Evolutionary conservation across 2,797 vertebrate genomes (phyloP).

Genomic region (Galagoides demidoff): DNA sequence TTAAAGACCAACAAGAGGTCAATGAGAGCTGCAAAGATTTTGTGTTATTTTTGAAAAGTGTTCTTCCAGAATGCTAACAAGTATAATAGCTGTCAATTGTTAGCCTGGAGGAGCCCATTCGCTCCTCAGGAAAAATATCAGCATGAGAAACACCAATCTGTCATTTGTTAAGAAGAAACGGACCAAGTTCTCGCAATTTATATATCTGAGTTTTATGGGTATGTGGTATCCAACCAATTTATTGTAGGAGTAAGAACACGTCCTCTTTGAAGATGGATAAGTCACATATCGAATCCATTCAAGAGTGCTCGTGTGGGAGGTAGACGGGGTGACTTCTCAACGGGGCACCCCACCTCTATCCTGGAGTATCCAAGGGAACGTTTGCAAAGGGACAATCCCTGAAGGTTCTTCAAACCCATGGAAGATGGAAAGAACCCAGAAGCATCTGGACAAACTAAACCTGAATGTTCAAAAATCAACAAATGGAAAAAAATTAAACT

Average conservation of each 20-base stretch:
- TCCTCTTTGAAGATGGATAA: slow-evolving; percentile 25
- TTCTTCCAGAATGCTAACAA: background rate
- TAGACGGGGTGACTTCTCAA: too few relatives aligned
- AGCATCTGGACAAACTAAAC: too few relatives aligned
- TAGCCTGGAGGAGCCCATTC: background rate
- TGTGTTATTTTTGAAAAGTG: background rate
- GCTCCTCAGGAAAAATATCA: background rate
- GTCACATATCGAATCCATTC: background rate
- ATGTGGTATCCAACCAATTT: background rate
- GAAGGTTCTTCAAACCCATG: too few relatives aligned
- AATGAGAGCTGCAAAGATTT: background rate
- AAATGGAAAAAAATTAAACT: too few relatives aligned
- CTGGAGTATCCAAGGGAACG: too few relatives aligned
- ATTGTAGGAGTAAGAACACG: background rate
- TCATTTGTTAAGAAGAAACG: background rate
- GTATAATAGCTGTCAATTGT: background rate
- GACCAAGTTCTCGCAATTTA: background rate
- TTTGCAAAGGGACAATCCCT: too few relatives aligned
- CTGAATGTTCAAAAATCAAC: too few relatives aligned
- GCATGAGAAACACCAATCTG: background rate
- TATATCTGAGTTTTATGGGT: background rate
- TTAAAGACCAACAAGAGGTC: background rate
- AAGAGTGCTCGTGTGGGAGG: background rate
- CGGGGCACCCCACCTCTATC: too few relatives aligned
- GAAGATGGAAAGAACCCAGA: too few relatives aligned